Conservation (phyloP, 2,797 vertebrate genomes). For the Eidolon dupreanum region DNA sequence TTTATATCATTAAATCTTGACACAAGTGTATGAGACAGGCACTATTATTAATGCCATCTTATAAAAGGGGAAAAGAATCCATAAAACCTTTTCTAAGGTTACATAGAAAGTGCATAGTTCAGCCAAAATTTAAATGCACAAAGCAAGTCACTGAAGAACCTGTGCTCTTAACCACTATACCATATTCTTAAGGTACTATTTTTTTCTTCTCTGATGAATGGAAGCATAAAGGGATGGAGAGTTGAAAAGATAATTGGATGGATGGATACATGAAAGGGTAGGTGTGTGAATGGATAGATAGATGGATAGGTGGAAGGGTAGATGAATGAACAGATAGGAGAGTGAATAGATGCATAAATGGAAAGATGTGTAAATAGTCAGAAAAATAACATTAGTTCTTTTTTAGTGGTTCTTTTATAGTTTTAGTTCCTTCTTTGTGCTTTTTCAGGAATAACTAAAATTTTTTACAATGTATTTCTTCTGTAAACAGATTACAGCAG, state of each 20-base stretch:
- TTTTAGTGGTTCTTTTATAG: neutral
- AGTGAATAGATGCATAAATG: neutral
- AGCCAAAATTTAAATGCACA: neutral
- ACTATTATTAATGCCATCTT: conserved; percentile 11
- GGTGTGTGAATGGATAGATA: neutral
- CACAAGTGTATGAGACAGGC: neutral
- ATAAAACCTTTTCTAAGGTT: neutral
- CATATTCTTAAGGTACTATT: neutral
- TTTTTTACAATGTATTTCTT: neutral
- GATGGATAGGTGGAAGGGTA: neutral
- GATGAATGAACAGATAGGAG: too few species aligned
- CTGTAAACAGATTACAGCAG: neutral
- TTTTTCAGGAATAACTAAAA: neutral
- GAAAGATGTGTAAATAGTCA: neutral
- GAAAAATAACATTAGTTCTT: neutral
- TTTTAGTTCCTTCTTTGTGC: neutral
- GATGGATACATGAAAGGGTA: neutral
- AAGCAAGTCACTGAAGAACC: neutral
- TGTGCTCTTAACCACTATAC: neutral
- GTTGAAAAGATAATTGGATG: neutral
- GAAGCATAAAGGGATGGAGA: neutral
- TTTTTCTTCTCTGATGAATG: neutral
- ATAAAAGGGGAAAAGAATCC: neutral
- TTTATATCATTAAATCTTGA: conserved; percentile 35
- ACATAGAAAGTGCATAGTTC: neutral